Base-by-base conservation (phyloP, 2,888 invertebrate genomes). In the Myopa testacea region DNA sequence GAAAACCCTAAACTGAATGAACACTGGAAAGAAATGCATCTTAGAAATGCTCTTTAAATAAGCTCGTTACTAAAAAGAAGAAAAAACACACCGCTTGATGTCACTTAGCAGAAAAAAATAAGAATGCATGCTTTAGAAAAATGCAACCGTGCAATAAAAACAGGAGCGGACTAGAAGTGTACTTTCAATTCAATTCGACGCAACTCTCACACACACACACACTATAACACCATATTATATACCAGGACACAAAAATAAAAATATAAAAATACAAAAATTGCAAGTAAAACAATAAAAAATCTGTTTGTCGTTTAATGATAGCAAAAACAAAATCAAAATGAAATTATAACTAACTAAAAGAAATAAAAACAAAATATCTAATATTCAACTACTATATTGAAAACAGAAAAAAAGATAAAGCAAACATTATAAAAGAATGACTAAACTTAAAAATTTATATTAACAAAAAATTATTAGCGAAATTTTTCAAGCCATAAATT, bases 401-500 rank as follows among this genome's bases (percentile, higher is more conserved):
- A 71, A 34, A 38, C 4, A 58, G 19, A 55, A 52, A 55, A 14
- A 1, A 52, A 70, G 19, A 70, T 12, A 55, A n/a, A 6, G 16
- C 16, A 38, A 40, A 40, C 16, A 37, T 8, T 38, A 67, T 10
- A 69, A 69, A 69, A 69, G 50, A 4, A 12, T 19, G 8, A 50
- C 69, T 19, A 69, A 69, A 50, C 7, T 26, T 26, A 26, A 38
- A 71, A 38, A 60, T 76, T 69, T 72, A 72, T 58, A 62, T 52
- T 68, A 38, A 65, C 38, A 14, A 62, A 71, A 76, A 75, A 69
- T 68, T 79, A 84, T 82, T 84, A 85, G 84, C 81, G 82, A 85
- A 85, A 85, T 83, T 85, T 86, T 82, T 81, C 78, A 82, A 81
- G 50, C 75, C 82, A 81, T 78, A 81, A 75, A 78, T 78, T 73